Evolutionary conservation across 2,888 invertebrate genomes (phyloP), one percentile per base, ranked within the genome.

Genomic region (Xylota segnis): DNA sequence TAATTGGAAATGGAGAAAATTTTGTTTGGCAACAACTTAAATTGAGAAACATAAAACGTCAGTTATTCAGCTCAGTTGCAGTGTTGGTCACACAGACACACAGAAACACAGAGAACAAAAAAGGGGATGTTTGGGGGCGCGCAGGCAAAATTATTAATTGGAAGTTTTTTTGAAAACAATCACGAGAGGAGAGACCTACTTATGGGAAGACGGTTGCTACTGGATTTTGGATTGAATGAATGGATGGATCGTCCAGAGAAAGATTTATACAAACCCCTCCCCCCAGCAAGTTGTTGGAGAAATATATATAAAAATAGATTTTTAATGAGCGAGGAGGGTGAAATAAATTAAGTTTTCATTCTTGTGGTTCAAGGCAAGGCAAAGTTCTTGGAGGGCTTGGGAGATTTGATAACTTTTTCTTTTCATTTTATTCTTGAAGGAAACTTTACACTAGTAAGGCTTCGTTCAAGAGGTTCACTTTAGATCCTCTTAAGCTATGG

Each of bases 11-110:
- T 12, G 75, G 52, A 37, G 75, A 58, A 34, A 65, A 65, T 75
- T 66, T 75, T 56, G 75, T 66, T 65, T 65, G 27, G 56, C 10
- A 66, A 75, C 65, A 75, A 75, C 56, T 74, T 63, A 54, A 74
- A 63, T 63, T 74, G 61, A 63, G 52, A 52, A 52, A 74, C 23
- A 74, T 23, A 52, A n/a, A n/a, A 37, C 37, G 37, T 16, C 50
- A 52, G 7, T 10, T 12, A 47, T 34, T 37, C 12, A 23, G 23
- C 23, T 16, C 52, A 27, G 40, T n/a, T 10, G 2, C 18, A 2
- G 23, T 16, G 34, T 52, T 5, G 45, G 29, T 40, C 40, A 18
- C 14, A 43, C 52, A 29, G 14, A 43, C n/a, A 14, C 40, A 61
- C 52, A 63, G 52, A 29, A 23, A n/a, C n/a, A n/a, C n/a, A n/a